Conservation (phyloP, 2,888 invertebrate species). For the Sminthurides aquaticus region DNA sequence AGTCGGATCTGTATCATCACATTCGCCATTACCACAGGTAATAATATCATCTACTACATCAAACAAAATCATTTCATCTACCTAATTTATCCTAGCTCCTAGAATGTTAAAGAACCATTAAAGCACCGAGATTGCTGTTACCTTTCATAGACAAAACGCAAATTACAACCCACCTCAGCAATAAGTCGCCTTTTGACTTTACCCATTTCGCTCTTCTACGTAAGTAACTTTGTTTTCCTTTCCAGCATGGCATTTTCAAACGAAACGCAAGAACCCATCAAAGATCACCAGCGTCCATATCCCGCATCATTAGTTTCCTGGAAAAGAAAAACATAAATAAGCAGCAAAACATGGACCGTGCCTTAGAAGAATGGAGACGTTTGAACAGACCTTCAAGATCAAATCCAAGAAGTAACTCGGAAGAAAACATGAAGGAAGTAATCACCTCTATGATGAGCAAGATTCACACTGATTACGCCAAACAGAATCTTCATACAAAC, state of each 20-base stretch:
- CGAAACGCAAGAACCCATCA: not conserved
- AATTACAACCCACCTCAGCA: not conserved
- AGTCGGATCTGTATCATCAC: too few relatives aligned
- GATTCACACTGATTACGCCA: slow-evolving; percentile 1
- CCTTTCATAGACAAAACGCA: not conserved
- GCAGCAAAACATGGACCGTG: slow-evolving; percentile 12
- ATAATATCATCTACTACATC: too few relatives aligned
- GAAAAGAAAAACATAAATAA: slow-evolving; percentile 12
- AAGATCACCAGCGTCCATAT: not conserved
- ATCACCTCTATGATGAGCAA: not conserved
- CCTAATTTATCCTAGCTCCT: too few relatives aligned
- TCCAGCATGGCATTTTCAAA: not conserved
- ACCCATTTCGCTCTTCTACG: too few relatives aligned
- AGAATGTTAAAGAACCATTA: too few relatives aligned
- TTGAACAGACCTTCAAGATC: not conserved
- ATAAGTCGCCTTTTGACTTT: not conserved
- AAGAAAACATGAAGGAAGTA: slow-evolving; percentile 4
- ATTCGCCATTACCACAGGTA: too few relatives aligned
- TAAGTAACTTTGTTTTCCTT: too few relatives aligned
- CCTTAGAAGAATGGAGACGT: slow-evolving; percentile 16
- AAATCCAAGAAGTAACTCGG: not conserved
- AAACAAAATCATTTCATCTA: too few relatives aligned
- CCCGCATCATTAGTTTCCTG: slow-evolving; percentile 8
- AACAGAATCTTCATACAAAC: not conserved
- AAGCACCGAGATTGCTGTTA: too few relatives aligned